Evolutionary conservation across 2,888 invertebrate genomes (phyloP), one percentile per base, ranked within the genome.

Genomic region (Tachystola acroxantha): DNA sequence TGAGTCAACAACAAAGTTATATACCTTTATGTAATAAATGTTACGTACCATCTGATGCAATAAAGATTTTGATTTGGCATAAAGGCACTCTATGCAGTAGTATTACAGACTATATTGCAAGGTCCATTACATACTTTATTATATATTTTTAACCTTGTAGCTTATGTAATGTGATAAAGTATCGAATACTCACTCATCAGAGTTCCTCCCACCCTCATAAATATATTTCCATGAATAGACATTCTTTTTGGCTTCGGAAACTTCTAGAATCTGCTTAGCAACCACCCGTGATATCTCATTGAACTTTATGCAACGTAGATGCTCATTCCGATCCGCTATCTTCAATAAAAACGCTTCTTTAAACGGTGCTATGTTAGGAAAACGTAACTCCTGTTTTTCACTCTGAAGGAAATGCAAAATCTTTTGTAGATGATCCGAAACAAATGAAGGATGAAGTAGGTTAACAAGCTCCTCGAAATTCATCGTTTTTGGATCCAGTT

Each of bases 331-430:
- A 1, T 12, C 29, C 2, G 42, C 50, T 7, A 73, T 43, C 7
- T 45, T 45, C 0, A 51, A 35, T 2, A 73, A 36, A 22, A 66
- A 42, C 0, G 51, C 50, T 24, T 63, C 51, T 4, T 54, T 38
- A 1, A 40, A 19, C 1, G 38, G 36, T 0, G 55, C 36, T 10
- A 53, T 35, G 3, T 39, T 35, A 0, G 51, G 49, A 16, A 69
- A 64, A 28, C 38, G 36, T 3, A 61, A 2, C 16, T 60, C 52
- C 0, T 16, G 43, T 0, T 42, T 38, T 3, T 38, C 19, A 32
- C 48, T 54, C 11, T 43, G 37, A 2, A 72, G 39, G 40, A 59
- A 68, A 3, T 33, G 7, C 9, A 43, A 26, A 10, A 58, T 43
- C 31, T 44, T 43, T 2, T 45, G 25, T 0, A 65, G 34, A 32